Base-by-base conservation (phyloP, 2,888 invertebrate species). In the Chironomus riparius region DNA sequence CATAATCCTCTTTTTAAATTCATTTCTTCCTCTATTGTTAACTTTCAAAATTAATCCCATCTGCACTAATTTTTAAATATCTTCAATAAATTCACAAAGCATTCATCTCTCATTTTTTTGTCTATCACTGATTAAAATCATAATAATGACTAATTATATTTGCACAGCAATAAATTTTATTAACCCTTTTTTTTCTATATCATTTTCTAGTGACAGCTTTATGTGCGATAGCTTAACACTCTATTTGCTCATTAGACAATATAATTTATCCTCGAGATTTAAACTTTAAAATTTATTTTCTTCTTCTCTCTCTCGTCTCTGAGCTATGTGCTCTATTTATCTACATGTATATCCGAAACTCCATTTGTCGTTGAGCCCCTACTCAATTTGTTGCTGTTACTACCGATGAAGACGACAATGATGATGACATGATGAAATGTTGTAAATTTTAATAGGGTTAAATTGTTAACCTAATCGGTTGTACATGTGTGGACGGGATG, bases 261-360 rank as follows among this genome's bases (percentile, higher is more conserved):
- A 74, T 74, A 74, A 74, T 74, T 74, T 74, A 74, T 74, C 74
- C 74, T 74, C 68, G 74, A 74, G 74, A 74, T 74, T 74, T 68
- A 74, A 74, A 74, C 47, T 74, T 47, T 74, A 47, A 68, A 68
- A 74, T 74, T 74, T 74, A 74, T 74, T 61, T 10, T 74, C 68
- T 72, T 72, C 50, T 70, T 24, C 38, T 13, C 61, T 61, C 38
- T 72, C 13, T 70, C 15, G 6, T 22, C n/a, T 12, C 70, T 50
- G 38, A 38, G 7, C 38, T 38, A 38, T 38, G 38, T 38, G 38
- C 38, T 18, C 56, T 56, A 15, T 56, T 56, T n/a, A 18, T 56
- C 56, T 38, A 10, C 38, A 38, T 10, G 38, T 38, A 38, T 38
- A 38, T 38, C 38, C 38, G 38, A 38, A 38, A 38, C 38, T 38